A percentile compares a stretch with the other conserved stretches of the same genome.
Evolutionary conservation across 2,113 vertebrate species (phyloP).

Genomic region (Suricata suricatta): DNA sequence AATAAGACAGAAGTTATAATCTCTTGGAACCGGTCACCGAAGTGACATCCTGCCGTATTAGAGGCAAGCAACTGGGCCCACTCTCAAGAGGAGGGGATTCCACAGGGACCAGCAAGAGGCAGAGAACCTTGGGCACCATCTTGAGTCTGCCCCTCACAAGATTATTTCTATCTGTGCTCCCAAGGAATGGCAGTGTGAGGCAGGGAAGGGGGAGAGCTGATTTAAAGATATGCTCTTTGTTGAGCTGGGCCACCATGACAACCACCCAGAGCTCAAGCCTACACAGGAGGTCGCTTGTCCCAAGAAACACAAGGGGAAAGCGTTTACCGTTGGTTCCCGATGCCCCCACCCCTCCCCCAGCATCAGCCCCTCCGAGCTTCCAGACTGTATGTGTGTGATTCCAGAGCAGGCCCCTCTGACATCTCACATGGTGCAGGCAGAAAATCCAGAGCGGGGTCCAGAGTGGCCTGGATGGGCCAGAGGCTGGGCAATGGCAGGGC

Average conservation of each 20-base stretch:
- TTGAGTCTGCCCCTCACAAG: neutral
- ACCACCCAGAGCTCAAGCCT: neutral
- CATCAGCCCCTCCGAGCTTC: neutral
- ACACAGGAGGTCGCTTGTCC: neutral
- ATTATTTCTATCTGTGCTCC: too few relatives aligned
- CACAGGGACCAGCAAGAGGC: neutral
- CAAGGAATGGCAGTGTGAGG: neutral
- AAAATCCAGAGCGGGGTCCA: neutral
- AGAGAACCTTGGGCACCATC: neutral
- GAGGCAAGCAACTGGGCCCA: neutral
- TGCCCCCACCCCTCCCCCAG: neutral
- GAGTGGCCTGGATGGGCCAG: neutral
- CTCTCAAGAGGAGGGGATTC: neutral
- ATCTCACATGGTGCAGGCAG: accelerated
- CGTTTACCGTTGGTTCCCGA: neutral
- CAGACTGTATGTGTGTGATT: neutral
- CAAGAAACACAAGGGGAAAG: neutral
- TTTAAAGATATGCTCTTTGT: neutral
- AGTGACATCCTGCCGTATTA: neutral
- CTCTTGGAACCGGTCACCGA: neutral
- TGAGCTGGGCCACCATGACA: neutral
- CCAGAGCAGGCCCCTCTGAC: neutral
- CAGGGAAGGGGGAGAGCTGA: neutral
- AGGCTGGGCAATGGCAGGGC: too few relatives aligned
- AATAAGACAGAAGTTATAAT: neutral